Evolutionary conservation across 2,888 invertebrate species (phyloP).

Genomic region (Oxystoma pomonae): DNA sequence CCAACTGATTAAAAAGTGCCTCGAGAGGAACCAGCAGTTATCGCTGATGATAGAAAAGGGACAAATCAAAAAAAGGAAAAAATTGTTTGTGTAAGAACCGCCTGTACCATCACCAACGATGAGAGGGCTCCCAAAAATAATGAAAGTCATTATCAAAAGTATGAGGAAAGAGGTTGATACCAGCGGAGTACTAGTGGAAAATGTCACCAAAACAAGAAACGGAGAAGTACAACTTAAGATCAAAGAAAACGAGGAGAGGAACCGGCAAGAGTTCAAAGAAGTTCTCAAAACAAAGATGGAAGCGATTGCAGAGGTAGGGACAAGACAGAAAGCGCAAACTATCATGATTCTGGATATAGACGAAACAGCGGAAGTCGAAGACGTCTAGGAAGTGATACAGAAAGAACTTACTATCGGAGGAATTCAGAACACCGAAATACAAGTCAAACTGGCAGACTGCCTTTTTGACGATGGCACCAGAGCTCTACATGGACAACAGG

Average conservation of each 20-base stretch:
- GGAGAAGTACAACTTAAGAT: background rate
- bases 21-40: background rate
- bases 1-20: background rate
- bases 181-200: background rate
- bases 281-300: conserved; percentile 2
- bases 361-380: background rate
- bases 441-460: background rate
- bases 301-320: background rate
- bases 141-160: conserved; percentile 1
- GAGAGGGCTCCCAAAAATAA: background rate
- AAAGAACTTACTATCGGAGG: background rate
- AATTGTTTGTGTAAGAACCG: background rate
- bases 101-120: conserved; percentile 4
- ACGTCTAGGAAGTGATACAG: background rate
- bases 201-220: conserved; percentile 2
- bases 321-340: background rate
- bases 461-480: background rate
- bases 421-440: background rate
- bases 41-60: background rate
- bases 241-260: background rate
- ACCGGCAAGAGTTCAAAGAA: background rate
- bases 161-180: background rate
- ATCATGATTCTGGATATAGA: background rate
- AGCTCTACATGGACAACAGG: background rate
- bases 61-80: conserved; percentile 3